phyloP scores from a whole-genome alignment of 1,140 invertebrate species.

The Tetragnatha versicolor region DNA sequence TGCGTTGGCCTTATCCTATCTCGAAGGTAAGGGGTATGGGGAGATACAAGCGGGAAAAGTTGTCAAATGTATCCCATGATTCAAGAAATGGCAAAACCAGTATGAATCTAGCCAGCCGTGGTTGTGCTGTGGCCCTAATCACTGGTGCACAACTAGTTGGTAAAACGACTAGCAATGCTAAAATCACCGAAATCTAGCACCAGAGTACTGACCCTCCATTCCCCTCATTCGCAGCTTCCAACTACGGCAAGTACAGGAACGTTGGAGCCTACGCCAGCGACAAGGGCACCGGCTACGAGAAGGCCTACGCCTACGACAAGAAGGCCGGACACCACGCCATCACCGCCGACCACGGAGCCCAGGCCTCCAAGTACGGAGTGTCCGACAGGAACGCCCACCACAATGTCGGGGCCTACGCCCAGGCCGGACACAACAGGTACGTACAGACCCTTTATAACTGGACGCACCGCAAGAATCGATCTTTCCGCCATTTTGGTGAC shows the following conservation, averaged over 20 bases:
- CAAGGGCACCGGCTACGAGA: conserved; percentile 50
- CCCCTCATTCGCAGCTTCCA: not conserved
- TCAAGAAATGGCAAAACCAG: not conserved
- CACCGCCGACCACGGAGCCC: conserved; percentile 28
- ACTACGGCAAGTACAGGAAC: conserved; percentile 42
- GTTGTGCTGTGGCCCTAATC: not conserved
- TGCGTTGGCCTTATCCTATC: too few relatives aligned
- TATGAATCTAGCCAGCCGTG: not conserved
- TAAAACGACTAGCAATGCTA: not conserved
- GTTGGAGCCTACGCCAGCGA: conserved; percentile 38
- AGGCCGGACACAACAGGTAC: conserved; percentile 28
- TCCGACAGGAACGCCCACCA: conserved; percentile 26
- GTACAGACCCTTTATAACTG: too few relatives aligned
- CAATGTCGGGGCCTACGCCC: conserved; percentile 41
- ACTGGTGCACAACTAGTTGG: not conserved
- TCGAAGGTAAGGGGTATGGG: too few relatives aligned
- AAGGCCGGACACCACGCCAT: conserved; percentile 50
- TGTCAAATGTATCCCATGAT: not conserved
- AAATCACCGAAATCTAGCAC: not conserved
- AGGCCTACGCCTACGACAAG: conserved; percentile 54
- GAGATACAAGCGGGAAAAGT: not conserved
- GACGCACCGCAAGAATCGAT: too few relatives aligned
- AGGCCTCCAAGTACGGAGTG: conserved; percentile 20
- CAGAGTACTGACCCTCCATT: not conserved
- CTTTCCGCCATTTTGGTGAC: too few relatives aligned